Evolutionary conservation across 2,797 vertebrate genomes (phyloP), one percentile per base, ranked within the genome.

Genomic region (Siniperca undulata): DNA sequence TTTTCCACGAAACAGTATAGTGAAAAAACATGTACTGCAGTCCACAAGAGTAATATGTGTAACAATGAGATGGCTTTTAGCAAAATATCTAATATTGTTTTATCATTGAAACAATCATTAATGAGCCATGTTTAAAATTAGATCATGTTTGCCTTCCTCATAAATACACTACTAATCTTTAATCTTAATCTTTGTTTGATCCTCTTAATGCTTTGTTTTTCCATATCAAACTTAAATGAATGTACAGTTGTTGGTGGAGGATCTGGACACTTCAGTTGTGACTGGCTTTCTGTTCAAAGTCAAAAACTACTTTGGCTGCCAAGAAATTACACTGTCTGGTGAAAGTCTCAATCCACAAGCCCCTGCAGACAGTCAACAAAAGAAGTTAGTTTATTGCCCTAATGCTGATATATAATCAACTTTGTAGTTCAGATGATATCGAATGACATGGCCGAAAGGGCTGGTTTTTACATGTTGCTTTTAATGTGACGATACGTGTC

Each of bases 321-420:
- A 89, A 84, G 16, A 74, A 82, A 78, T 91, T 40, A 89, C 73
- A 91, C 77, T 77, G 90, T 87, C 88, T 89, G 74, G 68, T 85
- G 82, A 83, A 89, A 90, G 64, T 80, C 75, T 86, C 68, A 84
- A 70, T 86, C 72, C 50, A 27, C 72, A 74, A 83, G 36, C 55
- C 46, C 14, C 34, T 67, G 56, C 67, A 80, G 77, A 69, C 80
- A 42, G 42, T 69, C 50, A 40, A 81, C 68, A 80, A 85, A 78
- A 84, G 20, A 73, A 69, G 61, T 60, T 16, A 55, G 16, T 67
- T 87, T 84, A 44, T 78, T 80, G 76, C 46, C 55, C 17, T 69
- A 59, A 79, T 81, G 82, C 85, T 62, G 74, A 85, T 73, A 86
- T 77, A 77, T 67, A 83, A 83, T 85, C 70, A 79, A 73, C 69